phyloP scores from a whole-genome alignment of 2,888 invertebrate species.

The Hydropsyche betteni region DNA sequence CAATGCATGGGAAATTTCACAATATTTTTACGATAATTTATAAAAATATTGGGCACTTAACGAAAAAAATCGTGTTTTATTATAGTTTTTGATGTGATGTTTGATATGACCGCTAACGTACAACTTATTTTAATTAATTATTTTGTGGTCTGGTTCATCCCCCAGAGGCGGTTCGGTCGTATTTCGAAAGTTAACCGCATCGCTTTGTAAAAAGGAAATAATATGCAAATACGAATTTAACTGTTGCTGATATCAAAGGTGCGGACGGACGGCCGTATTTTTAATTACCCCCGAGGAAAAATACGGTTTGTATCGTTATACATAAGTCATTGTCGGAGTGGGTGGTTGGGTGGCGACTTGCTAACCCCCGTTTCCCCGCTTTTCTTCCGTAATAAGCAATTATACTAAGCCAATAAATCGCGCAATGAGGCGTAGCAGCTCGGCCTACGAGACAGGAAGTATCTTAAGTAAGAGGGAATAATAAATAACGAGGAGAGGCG shows the following conservation, averaged over 20 bases:
- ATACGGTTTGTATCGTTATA: slow-evolving; percentile 28
- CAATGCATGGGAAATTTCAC: no score
- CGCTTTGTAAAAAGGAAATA: slow-evolving; percentile 25
- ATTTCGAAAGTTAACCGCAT: slow-evolving; percentile 5
- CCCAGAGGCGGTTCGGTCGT: no score
- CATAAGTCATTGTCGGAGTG: slow-evolving; percentile 41
- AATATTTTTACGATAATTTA: no score
- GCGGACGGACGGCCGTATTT: slow-evolving; percentile 17
- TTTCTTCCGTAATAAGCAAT: slow-evolving; percentile 45
- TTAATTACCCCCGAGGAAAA: slow-evolving; percentile 46
- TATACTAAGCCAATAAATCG: slow-evolving; percentile 48
- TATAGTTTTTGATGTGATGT: no score
- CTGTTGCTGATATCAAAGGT: slow-evolving; percentile 40
- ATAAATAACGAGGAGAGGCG: slow-evolving; percentile 39
- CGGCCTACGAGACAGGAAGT: slow-evolving; percentile 38
- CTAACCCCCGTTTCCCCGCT: slow-evolving; percentile 23
- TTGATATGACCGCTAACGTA: no score
- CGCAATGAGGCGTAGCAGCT: slow-evolving; percentile 42
- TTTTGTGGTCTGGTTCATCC: no score
- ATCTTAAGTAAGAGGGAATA: slow-evolving; percentile 48
- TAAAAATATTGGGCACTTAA: no score
- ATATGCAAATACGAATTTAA: slow-evolving; percentile 36
- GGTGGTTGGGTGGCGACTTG: slow-evolving; percentile 5
- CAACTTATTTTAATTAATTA: no score
- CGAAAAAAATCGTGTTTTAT: no score